phyloP scores from a whole-genome alignment of 2,113 vertebrate genomes.

The Osmerus mordax region DNA sequence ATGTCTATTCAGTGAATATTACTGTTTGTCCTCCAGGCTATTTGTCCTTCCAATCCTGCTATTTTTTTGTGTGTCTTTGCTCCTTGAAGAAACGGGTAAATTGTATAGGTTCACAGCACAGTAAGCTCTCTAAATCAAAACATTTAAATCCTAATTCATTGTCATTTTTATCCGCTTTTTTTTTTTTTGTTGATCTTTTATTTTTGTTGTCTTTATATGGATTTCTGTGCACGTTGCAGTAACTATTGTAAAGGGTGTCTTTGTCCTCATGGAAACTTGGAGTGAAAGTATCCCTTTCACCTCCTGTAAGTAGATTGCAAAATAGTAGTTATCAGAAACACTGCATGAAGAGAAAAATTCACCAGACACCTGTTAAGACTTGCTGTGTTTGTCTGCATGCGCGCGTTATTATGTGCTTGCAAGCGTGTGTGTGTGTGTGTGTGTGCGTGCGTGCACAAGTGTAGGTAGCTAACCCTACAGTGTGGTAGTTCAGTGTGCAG shows the following conservation, averaged over 20 bases:
- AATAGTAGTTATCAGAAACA: slow-evolving; percentile 11
- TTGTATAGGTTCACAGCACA: slow-evolving; percentile 72
- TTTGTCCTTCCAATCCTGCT: slow-evolving; percentile 44
- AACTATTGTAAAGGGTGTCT: slow-evolving; percentile 46
- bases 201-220: too few species aligned
- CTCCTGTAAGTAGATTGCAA: slow-evolving; percentile 30
- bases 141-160: slow-evolving; percentile 56
- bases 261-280: slow-evolving; percentile 37
- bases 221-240: slow-evolving; percentile 52
- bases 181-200: slow-evolving; percentile 56
- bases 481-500: slow-evolving; percentile 30
- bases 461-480: slow-evolving; percentile 28
- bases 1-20: slow-evolving; percentile 71
- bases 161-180: slow-evolving; percentile 41
- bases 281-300: slow-evolving; percentile 17
- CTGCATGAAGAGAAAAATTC: slow-evolving; percentile 7
- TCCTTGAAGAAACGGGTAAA: slow-evolving; percentile 79
- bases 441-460: slow-evolving; percentile 29
- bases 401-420: slow-evolving; percentile 9
- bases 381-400: slow-evolving; percentile 39
- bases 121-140: slow-evolving; percentile 72
- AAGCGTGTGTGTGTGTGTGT: background rate
- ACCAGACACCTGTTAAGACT: slow-evolving; percentile 27
- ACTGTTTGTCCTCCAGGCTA: slow-evolving; percentile 63
- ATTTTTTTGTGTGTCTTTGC: slow-evolving; percentile 56